Evolutionary conservation across 2,113 vertebrate species (phyloP), one percentile per base, ranked within the genome.

Genomic region (Crocuta crocuta): DNA sequence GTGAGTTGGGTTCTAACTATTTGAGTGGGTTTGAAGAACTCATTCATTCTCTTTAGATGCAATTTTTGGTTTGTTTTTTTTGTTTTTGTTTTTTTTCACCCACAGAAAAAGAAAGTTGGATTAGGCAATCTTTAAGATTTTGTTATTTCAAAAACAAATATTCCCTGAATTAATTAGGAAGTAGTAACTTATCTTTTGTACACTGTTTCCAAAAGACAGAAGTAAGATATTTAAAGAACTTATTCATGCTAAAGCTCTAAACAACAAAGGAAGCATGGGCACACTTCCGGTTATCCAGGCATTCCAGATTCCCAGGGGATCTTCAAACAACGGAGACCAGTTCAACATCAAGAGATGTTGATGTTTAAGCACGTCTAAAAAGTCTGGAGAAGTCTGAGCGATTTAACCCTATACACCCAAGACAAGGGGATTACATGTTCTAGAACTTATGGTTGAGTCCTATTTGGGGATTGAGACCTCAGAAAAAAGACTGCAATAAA

Each of bases 91-190:
- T 81, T 31, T 31, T 78, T 92, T 86, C 55, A 61, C 82, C 48
- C 48, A 93, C 33, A 92, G n/a, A 63, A 55, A 91, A 89, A 78
- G 58, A 58, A 82, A 86, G 33, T 76, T 87, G n/a, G 33, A 84
- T 39, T 71, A 76, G 78, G 39, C 4, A 89, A 24, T 94, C 33
- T 92, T 89, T 78, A 71, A 94, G n/a, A 90, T 76, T 76, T 76
- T 53, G 7, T 90, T 89, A 89, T 89, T 96, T 92, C 92, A 35
- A 76, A 94, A 92, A 86, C 63, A 84, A 71, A 61, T 84, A 70
- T 85, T 92, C 28, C n/a, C 84, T 96, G 70, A 92, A 33, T 92
- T 96, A 91, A 53, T 82, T 74, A 33, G 61, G 79, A 85, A 93
- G 48, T 7, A n/a, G 81, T 79, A 70, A 91, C 11, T 95, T 35